Percentiles rank a stretch among this genome's conserved stretches.
These are phyloP conservation scores for Origma solitaria DNA, from an alignment of 2,113 vertebrate genomes.

Conservation along the genomic window DNA sequence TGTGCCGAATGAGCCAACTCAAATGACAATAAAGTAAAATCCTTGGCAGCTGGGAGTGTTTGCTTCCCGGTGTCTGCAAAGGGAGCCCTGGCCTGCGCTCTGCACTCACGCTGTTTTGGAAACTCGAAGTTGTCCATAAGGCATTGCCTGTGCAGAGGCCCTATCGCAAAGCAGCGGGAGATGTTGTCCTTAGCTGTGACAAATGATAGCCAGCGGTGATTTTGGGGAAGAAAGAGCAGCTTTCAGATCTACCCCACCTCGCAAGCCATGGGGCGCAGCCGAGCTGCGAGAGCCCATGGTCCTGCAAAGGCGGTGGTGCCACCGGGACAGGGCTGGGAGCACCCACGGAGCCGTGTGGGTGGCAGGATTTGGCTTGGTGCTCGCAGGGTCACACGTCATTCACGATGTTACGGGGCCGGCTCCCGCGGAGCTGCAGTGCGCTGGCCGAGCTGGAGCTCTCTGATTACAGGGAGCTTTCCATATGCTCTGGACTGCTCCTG, in stretches of 20 bases:
- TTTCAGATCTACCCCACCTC: background rate
- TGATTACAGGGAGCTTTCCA: background rate
- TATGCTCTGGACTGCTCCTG: background rate
- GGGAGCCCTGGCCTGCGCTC: slow-evolving; percentile 25
- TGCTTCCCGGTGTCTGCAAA: slow-evolving; percentile 42
- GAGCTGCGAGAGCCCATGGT: background rate
- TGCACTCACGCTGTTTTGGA: slow-evolving; percentile 59
- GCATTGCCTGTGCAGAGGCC: slow-evolving; percentile 38
- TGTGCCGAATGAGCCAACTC: slow-evolving; percentile 51
- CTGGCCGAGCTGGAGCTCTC: background rate
- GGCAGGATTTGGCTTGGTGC: background rate
- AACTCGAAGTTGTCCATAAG: slow-evolving; percentile 59
- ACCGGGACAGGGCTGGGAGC: background rate
- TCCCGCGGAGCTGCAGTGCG: background rate
- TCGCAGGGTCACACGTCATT: background rate
- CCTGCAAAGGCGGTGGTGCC: background rate
- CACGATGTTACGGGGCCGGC: background rate
- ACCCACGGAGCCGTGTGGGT: background rate
- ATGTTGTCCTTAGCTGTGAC: slow-evolving; percentile 57
- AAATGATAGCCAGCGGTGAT: slow-evolving; percentile 37
- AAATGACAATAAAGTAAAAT: slow-evolving; percentile 75
- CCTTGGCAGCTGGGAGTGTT: slow-evolving; percentile 63
- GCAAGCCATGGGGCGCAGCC: background rate
- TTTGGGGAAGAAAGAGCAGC: slow-evolving; percentile 36
- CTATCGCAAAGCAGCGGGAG: slow-evolving; percentile 38